Evolutionary conservation across 2,797 vertebrate genomes (phyloP).

Genomic region (Zonotrichia albicollis): DNA sequence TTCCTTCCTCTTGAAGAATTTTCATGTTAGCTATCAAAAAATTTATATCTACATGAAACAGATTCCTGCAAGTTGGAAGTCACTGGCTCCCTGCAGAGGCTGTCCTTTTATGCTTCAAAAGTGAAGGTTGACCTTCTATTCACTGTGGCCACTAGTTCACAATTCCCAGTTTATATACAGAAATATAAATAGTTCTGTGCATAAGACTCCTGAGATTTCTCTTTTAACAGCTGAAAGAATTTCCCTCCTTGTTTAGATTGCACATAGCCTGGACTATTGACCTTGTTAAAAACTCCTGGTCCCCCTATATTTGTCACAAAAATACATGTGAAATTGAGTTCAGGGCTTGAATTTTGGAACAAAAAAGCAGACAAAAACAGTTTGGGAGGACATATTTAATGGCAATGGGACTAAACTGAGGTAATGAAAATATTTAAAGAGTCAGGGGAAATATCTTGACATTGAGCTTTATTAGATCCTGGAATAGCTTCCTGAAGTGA

Average conservation of each 20-base stretch:
- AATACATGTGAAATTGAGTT: neutral
- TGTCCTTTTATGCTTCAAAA: neutral
- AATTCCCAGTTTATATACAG: neutral
- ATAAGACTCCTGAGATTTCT: neutral
- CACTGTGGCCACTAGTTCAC: neutral
- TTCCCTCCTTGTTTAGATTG: neutral
- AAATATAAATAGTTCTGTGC: neutral
- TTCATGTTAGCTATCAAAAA: neutral
- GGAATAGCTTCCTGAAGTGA: slow-evolving; percentile 53
- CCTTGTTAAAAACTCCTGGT: neutral
- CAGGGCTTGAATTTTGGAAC: slow-evolving; percentile 18
- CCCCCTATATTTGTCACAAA: neutral
- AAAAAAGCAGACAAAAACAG: neutral
- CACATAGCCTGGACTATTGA: neutral
- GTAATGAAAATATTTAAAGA: slow-evolving; percentile 2
- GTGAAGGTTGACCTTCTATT: neutral
- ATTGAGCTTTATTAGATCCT: slow-evolving; percentile 45
- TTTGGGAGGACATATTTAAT: neutral
- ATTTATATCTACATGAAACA: neutral
- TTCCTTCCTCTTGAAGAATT: neutral
- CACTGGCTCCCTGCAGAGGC: neutral
- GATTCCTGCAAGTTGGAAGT: neutral
- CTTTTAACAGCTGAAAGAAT: neutral
- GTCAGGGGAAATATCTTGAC: slow-evolving; percentile 21
- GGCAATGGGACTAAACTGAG: slow-evolving; percentile 51